Evolutionary conservation across 23 tunicate genomes (phyloP).

Genomic region (Botrylloides violaceus): DNA sequence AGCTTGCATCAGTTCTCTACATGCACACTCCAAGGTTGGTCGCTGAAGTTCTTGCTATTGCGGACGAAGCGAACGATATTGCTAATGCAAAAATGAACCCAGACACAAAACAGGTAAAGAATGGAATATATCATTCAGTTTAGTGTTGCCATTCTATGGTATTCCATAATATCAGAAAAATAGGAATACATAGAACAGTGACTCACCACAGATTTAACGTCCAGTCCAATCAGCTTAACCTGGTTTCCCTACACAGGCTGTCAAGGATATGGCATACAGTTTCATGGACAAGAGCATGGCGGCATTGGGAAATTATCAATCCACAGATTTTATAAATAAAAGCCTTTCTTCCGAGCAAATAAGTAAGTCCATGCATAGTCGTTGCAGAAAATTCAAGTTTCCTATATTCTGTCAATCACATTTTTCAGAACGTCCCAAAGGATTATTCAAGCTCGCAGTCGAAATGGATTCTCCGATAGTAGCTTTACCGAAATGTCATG

Average conservation of each 20-base stretch:
- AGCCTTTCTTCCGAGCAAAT: background rate
- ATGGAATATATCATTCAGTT: too few species aligned
- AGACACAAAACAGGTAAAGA: conserved; percentile 50
- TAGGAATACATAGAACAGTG: too few species aligned
- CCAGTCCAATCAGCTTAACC: too few species aligned
- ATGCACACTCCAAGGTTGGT: conserved; percentile 78
- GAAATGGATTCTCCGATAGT: conserved; percentile 67
- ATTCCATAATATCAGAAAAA: too few species aligned
- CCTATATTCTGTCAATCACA: too few species aligned
- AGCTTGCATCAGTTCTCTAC: conserved; percentile 64
- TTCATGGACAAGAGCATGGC: conserved; percentile 82
- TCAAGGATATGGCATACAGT: conserved; percentile 84
- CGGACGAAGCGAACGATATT: conserved; percentile 60
- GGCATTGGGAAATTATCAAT: conserved; percentile 21
- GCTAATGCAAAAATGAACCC: conserved; percentile 49
- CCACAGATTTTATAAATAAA: background rate
- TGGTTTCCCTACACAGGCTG: conserved; percentile 49
- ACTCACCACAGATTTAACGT: too few species aligned
- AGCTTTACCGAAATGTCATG: conserved; percentile 79
- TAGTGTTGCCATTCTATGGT: too few species aligned
- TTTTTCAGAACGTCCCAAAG: background rate
- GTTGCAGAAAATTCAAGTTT: too few species aligned
- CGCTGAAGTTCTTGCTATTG: conserved; percentile 54
- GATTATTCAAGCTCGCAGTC: conserved; percentile 12
- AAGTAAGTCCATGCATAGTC: too few species aligned